Conservation (phyloP, 2,888 invertebrate species). For the Eubasilissa splendida region DNA sequence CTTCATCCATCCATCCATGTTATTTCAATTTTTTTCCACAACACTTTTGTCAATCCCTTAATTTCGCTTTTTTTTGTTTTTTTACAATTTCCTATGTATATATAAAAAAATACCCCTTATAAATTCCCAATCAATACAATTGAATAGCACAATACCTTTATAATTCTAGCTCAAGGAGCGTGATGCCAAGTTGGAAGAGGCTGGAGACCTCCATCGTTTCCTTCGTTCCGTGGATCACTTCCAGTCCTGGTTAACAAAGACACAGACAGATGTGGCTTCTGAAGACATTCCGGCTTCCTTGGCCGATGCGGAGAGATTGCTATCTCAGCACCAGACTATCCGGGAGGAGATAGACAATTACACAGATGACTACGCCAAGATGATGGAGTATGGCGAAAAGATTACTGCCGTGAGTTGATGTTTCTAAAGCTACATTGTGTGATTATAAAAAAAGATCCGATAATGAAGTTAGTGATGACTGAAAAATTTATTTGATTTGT, state of each 20-base stretch:
- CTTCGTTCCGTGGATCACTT: constrained; percentile 99
- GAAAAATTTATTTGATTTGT: not conserved
- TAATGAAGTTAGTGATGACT: too few relatives aligned
- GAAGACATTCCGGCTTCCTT: constrained; percentile 95
- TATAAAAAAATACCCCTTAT: too few relatives aligned
- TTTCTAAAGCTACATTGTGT: not conserved
- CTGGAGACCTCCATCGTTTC: constrained; percentile 98
- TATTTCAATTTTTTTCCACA: too few relatives aligned
- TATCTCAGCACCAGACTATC: constrained; percentile 98
- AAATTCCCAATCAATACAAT: not conserved
- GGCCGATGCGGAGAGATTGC: constrained; percentile 96
- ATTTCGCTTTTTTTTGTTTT: too few relatives aligned
- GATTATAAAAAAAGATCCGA: not conserved
- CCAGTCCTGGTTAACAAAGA: constrained; percentile 99
- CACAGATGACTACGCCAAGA: constrained; percentile 97
- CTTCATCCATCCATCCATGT: too few relatives aligned
- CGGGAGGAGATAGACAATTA: constrained; percentile 99
- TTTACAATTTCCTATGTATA: too few relatives aligned
- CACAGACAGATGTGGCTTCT: constrained; percentile 98
- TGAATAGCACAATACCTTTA: too few relatives aligned
- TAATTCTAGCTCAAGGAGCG: constrained; percentile 89
- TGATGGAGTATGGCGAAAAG: constrained; percentile 99
- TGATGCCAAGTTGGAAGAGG: constrained; percentile 98
- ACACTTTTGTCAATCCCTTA: too few relatives aligned
- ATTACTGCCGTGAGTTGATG: constrained; percentile 81